phyloP scores from a whole-genome alignment of 1,140 invertebrate genomes.

The Pentalonia nigronervosa region DNA sequence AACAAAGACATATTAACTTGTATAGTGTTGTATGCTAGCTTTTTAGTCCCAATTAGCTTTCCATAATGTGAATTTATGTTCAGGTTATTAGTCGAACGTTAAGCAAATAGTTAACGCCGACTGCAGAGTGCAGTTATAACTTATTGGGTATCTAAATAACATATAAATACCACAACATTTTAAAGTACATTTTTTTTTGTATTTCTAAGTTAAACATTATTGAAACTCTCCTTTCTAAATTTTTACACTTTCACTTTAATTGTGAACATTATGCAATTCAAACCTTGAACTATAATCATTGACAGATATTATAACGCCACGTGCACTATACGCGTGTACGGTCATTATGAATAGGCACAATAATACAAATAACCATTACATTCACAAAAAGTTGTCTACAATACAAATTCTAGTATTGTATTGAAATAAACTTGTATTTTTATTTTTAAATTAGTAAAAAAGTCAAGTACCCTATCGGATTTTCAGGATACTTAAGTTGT shows the following conservation, averaged over 20 bases:
- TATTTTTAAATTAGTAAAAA: not conserved
- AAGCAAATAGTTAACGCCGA: not conserved
- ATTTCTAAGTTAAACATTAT: conserved; percentile 12
- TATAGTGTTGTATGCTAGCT: not conserved
- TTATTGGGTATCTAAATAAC: not conserved
- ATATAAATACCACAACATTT: not conserved
- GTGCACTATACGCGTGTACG: not conserved
- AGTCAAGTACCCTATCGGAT: not conserved
- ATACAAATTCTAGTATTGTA: not conserved
- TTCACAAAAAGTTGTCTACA: not conserved
- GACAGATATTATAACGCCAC: conserved; percentile 32
- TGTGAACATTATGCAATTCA: conserved; percentile 52
- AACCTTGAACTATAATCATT: conserved; percentile 52
- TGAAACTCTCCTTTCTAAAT: conserved; percentile 44
- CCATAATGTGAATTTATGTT: not conserved
- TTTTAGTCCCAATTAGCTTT: not conserved
- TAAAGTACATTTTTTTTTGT: not conserved
- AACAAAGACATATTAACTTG: not conserved
- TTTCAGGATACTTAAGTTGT: not conserved
- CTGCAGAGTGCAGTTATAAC: not conserved
- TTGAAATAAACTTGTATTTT: not conserved
- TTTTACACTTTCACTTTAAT: conserved; percentile 50
- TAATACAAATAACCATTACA: not conserved
- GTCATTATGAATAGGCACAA: not conserved
- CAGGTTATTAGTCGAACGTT: not conserved